A percentile compares a stretch with the other conserved stretches of the same genome.
Conservation (phyloP, 1,140 invertebrate species). For the Orchestia grillus region DNA sequence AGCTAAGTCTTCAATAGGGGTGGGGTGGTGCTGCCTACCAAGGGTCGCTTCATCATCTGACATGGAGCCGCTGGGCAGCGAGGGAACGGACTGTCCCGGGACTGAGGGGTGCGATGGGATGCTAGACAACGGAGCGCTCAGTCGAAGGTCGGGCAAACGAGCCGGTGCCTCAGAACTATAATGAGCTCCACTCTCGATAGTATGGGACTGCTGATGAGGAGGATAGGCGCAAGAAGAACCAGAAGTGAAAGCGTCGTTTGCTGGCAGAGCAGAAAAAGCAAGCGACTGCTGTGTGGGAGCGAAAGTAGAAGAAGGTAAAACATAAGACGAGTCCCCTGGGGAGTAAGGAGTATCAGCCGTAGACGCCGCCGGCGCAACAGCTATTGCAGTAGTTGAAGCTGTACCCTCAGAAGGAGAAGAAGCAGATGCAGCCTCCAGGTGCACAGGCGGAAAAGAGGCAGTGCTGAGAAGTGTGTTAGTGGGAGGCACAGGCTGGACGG, state of each 20-base stretch:
- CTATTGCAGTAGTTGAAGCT: neutral
- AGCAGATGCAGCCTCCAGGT: neutral
- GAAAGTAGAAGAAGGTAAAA: neutral
- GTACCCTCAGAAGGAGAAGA: neutral
- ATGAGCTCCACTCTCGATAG: neutral
- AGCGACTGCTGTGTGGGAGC: neutral
- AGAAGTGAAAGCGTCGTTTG: neutral
- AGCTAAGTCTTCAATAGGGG: slow-evolving; percentile 17
- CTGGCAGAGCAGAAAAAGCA: neutral
- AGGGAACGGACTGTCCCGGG: neutral
- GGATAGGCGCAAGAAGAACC: slow-evolving; percentile 14
- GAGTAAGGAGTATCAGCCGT: neutral
- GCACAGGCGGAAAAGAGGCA: neutral
- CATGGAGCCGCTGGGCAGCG: slow-evolving; percentile 2
- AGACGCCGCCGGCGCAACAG: neutral
- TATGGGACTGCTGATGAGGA: neutral
- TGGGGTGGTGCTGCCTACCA: neutral
- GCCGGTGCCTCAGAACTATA: neutral
- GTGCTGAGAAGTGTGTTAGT: neutral
- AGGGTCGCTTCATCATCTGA: slow-evolving; percentile 33
- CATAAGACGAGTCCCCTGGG: neutral
- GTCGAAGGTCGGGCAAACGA: neutral
- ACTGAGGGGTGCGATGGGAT: neutral
- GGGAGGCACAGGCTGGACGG: neutral
- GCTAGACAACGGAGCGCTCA: neutral